Evolutionary conservation across 2,888 invertebrate genomes (phyloP).

Genomic region (Acanthosoma haemorrhoidale): DNA sequence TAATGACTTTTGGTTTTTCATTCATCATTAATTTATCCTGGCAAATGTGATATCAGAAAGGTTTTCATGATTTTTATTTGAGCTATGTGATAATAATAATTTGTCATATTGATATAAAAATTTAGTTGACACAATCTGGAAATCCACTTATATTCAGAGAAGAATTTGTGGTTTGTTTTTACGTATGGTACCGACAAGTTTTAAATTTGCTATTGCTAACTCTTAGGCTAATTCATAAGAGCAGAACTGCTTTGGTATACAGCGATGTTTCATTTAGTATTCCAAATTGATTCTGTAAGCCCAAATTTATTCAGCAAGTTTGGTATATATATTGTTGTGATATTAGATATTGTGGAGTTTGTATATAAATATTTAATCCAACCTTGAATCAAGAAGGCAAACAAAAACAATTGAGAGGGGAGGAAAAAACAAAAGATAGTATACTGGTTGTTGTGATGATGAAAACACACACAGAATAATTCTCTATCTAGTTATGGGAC

Average conservation of each 20-base stretch:
- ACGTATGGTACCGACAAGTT: constrained; percentile 13
- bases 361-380: too few relatives aligned
- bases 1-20: constrained; percentile 41
- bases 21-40: constrained; percentile 38
- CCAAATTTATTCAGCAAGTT: constrained; percentile 33
- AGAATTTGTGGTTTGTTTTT: constrained; percentile 23
- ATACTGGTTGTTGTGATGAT: too few relatives aligned
- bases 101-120: constrained; percentile 24
- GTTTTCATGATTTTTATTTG: constrained; percentile 24
- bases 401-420: too few relatives aligned
- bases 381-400: too few relatives aligned
- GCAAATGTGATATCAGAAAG: constrained; percentile 13
- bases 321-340: constrained; percentile 25
- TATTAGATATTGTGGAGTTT: too few relatives aligned
- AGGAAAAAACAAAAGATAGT: too few relatives aligned
- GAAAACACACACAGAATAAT: too few relatives aligned
- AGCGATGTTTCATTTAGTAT: constrained; percentile 3
- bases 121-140: background rate
- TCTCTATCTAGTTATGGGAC: too few relatives aligned
- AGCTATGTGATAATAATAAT: constrained; percentile 3
- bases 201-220: background rate
- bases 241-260: constrained; percentile 24
- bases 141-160: background rate
- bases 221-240: constrained; percentile 13
- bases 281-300: constrained; percentile 3